phyloP scores from a whole-genome alignment of 30 jellyfish, hydroid and myxozoan genomes.

The Phacellophora camtschatica region DNA sequence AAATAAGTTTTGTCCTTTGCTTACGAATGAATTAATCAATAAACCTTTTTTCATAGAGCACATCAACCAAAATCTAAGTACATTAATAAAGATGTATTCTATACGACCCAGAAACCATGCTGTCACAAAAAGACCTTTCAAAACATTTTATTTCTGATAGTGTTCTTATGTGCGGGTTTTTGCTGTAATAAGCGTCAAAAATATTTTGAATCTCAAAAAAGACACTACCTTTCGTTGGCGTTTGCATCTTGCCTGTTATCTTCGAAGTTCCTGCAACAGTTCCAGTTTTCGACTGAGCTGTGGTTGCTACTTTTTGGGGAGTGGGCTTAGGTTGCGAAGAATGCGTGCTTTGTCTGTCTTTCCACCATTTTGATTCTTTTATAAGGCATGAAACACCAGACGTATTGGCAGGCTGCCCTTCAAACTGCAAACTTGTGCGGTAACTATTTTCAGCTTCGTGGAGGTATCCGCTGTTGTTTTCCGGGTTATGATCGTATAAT shows the following conservation, averaged over 20 bases:
- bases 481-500: conserved; percentile 1
- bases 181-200: too few relatives aligned
- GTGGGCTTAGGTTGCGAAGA: background rate
- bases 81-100: too few relatives aligned
- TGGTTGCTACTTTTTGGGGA: background rate
- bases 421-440: conserved; percentile 75
- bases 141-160: too few relatives aligned
- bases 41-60: too few relatives aligned
- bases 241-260: background rate
- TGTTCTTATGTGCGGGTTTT: too few relatives aligned
- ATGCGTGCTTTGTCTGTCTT: conserved; percentile 9
- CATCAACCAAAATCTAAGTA: too few relatives aligned
- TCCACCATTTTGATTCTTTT: conserved; percentile 63
- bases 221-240: background rate
- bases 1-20: too few relatives aligned
- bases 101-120: too few relatives aligned
- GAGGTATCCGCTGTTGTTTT: conserved; percentile 5
- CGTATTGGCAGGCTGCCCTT: conserved; percentile 38
- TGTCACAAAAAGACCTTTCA: too few relatives aligned
- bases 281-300: background rate
- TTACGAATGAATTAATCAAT: too few relatives aligned
- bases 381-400: conserved; percentile 24
- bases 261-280: background rate
- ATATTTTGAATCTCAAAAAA: background rate
- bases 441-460: conserved; percentile 61